These are phyloP conservation scores for Anguilla japonica DNA, from an alignment of 2,113 vertebrate species.

Conservation along the genomic window DNA sequence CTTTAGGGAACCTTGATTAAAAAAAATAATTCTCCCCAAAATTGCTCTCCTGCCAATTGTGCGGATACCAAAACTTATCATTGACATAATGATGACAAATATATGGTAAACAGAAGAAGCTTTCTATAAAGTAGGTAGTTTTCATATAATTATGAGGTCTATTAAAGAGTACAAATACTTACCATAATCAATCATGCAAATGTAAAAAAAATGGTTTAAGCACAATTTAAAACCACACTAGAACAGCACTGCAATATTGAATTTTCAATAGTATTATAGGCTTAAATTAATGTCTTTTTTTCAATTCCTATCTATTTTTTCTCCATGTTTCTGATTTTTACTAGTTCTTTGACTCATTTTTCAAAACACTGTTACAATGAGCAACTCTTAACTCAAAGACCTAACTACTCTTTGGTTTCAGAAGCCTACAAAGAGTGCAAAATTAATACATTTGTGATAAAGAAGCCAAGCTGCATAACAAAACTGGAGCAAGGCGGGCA, in stretches of 20 bases:
- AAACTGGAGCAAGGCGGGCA: too few relatives aligned
- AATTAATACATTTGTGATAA: too few relatives aligned
- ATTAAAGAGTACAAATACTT: neutral
- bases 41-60: neutral
- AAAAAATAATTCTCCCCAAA: neutral
- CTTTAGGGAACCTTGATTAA: conserved; percentile 3
- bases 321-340: too few relatives aligned
- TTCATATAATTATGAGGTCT: neutral
- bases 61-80: neutral
- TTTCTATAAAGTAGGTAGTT: neutral
- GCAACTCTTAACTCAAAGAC: too few relatives aligned
- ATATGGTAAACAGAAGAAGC: neutral
- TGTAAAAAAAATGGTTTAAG: neutral
- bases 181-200: neutral
- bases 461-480: too few relatives aligned
- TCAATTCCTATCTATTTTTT: too few relatives aligned
- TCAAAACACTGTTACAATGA: too few relatives aligned
- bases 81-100: conserved; percentile 7
- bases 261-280: too few relatives aligned
- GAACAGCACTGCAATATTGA: neutral
- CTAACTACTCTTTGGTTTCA: too few relatives aligned
- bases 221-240: neutral
- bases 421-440: too few relatives aligned
- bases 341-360: too few relatives aligned
- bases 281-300: too few relatives aligned